phyloP scores from a whole-genome alignment of 2,888 invertebrate genomes.

The Clunio marinus region DNA sequence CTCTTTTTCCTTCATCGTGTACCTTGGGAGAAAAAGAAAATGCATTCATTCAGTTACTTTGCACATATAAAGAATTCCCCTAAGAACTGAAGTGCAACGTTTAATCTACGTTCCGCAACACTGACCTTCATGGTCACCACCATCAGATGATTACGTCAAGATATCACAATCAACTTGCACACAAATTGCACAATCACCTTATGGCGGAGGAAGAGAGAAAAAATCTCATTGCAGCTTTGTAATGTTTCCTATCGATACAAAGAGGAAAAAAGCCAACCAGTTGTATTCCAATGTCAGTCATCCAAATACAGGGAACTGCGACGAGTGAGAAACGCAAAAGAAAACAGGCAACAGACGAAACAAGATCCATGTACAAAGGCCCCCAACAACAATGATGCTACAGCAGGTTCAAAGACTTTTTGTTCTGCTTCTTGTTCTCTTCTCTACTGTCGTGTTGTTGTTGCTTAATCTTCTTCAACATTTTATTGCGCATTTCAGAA shows the following conservation, averaged over 20 bases:
- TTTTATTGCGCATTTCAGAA: slow-evolving; percentile 28
- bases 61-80: too few species aligned
- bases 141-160: slow-evolving; percentile 33
- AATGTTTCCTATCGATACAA: background rate
- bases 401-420: slow-evolving; percentile 34
- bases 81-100: background rate
- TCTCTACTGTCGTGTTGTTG: background rate
- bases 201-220: background rate
- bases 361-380: background rate
- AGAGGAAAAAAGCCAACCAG: background rate
- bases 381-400: slow-evolving; percentile 16
- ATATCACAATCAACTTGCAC: slow-evolving; percentile 17
- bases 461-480: slow-evolving; percentile 11
- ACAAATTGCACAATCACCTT: slow-evolving; percentile 33
- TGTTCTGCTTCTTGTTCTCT: slow-evolving; percentile 8
- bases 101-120: slow-evolving; percentile 31
- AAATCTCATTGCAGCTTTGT: background rate
- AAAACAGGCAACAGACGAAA: background rate
- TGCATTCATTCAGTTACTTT: too few species aligned
- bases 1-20: too few species aligned
- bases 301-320: background rate
- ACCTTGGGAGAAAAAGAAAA: too few species aligned
- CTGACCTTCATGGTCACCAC: slow-evolving; percentile 31
- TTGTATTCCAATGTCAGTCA: slow-evolving; percentile 27
- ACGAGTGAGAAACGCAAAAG: slow-evolving; percentile 5